phyloP scores from a whole-genome alignment of 30 jellyfish, hydroid and myxozoan species.

The Aurelia aurita complex sp. Pacific region DNA sequence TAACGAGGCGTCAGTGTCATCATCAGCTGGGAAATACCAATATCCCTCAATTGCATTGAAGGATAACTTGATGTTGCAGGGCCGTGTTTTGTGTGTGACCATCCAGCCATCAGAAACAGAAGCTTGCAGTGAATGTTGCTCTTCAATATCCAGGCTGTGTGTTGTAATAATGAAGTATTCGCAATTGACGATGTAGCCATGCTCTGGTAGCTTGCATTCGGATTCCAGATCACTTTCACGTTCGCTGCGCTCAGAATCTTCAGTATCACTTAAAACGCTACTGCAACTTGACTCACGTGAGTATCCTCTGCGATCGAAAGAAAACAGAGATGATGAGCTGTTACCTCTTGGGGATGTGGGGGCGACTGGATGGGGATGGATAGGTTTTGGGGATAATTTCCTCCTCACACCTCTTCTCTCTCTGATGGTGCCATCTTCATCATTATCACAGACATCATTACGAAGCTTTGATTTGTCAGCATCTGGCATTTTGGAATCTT shows the following conservation, averaged over 20 bases:
- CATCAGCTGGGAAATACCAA: constrained; percentile 79
- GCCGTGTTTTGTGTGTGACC: constrained; percentile 59
- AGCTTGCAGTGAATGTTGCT: constrained; percentile 94
- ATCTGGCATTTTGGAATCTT: constrained; percentile 7
- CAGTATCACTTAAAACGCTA: constrained; percentile 72
- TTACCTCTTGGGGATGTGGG: constrained; percentile 33
- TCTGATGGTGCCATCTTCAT: constrained; percentile 21
- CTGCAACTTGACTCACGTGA: constrained; percentile 62
- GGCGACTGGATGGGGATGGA: constrained; percentile 10
- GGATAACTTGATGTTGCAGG: constrained; percentile 41
- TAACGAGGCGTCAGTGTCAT: constrained; percentile 15
- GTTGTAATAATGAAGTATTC: constrained; percentile 86
- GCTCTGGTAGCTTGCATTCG: constrained; percentile 77
- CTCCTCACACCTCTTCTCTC: constrained; percentile 34
- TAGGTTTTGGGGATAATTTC: constrained; percentile 34
- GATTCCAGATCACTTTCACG: constrained; percentile 91
- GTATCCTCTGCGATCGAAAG: constrained; percentile 23
- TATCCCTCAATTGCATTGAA: constrained; percentile 72
- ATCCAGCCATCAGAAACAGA: constrained; percentile 93
- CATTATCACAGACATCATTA: constrained; percentile 43
- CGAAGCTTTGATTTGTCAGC: constrained; percentile 12
- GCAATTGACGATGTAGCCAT: constrained; percentile 88
- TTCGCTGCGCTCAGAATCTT: constrained; percentile 80
- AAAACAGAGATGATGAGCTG: neutral
- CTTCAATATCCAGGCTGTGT: constrained; percentile 86